phyloP scores from a whole-genome alignment of 1,140 invertebrate genomes.

The Teleogryllus occipitalis region DNA sequence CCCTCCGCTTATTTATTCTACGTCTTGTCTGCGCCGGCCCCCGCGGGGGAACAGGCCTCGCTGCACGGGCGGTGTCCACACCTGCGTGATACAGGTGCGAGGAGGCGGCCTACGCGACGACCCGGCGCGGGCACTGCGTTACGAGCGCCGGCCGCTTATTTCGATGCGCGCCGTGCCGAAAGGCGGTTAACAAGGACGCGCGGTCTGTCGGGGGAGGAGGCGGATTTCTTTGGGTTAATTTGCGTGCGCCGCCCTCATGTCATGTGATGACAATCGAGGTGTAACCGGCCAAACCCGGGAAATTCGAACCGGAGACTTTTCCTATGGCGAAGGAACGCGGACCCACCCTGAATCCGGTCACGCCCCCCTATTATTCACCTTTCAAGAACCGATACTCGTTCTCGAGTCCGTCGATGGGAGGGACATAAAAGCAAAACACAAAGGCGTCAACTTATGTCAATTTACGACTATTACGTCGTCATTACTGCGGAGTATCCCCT shows the following conservation, averaged over 20 bases:
- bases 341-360: not conserved
- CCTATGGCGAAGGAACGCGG: not conserved
- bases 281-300: not conserved
- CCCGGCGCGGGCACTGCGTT: too few relatives aligned
- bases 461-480: too few relatives aligned
- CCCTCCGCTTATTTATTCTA: not conserved
- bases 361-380: not conserved
- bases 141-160: too few relatives aligned
- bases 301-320: not conserved
- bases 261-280: not conserved
- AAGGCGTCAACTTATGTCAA: not conserved
- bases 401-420: not conserved
- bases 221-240: too few relatives aligned
- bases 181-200: too few relatives aligned
- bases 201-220: too few relatives aligned
- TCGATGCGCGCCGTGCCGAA: too few relatives aligned
- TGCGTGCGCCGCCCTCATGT: too few relatives aligned
- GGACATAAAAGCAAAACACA: conserved; percentile 1
- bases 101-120: too few relatives aligned
- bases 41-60: not conserved
- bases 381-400: not conserved
- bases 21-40: not conserved
- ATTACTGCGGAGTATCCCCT: too few relatives aligned
- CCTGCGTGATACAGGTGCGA: not conserved
- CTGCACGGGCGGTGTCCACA: not conserved